These are phyloP conservation scores for Karalla daura DNA, from an alignment of 2,797 vertebrate genomes.

Conservation along the genomic window DNA sequence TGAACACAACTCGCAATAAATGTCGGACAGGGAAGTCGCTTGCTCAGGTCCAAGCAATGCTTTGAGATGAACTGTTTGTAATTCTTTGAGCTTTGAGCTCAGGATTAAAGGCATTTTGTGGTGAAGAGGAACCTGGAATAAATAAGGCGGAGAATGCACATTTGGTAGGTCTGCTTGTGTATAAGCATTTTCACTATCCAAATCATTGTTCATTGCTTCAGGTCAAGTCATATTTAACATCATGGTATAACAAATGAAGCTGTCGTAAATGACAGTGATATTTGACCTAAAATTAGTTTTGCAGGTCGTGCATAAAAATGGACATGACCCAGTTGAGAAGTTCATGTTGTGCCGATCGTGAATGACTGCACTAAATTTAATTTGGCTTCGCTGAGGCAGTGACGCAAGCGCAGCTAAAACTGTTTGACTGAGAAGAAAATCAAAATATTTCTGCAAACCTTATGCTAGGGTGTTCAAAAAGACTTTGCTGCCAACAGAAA, in stretches of 20 bases:
- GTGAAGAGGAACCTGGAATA: background rate
- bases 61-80: background rate
- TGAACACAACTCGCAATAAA: background rate
- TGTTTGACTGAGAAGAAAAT: background rate
- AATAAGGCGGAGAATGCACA: too few relatives aligned
- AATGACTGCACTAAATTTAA: background rate
- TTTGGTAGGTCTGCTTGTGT: background rate
- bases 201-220: background rate
- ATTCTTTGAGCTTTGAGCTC: background rate
- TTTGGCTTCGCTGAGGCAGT: background rate
- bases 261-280: background rate
- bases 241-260: too few relatives aligned
- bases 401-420: background rate
- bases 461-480: constrained; percentile 1
- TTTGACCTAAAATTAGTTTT: too few relatives aligned
- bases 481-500: constrained; percentile 4
- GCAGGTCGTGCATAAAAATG: background rate
- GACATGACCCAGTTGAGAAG: background rate
- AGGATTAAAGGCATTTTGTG: background rate
- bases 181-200: background rate
- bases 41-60: background rate
- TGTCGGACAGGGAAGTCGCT: background rate
- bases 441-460: constrained; percentile 7
- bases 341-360: background rate
- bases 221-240: background rate